Evolutionary conservation across 2,113 vertebrate genomes (phyloP), one percentile per base, ranked within the genome.

Genomic region (Lepus europaeus): DNA sequence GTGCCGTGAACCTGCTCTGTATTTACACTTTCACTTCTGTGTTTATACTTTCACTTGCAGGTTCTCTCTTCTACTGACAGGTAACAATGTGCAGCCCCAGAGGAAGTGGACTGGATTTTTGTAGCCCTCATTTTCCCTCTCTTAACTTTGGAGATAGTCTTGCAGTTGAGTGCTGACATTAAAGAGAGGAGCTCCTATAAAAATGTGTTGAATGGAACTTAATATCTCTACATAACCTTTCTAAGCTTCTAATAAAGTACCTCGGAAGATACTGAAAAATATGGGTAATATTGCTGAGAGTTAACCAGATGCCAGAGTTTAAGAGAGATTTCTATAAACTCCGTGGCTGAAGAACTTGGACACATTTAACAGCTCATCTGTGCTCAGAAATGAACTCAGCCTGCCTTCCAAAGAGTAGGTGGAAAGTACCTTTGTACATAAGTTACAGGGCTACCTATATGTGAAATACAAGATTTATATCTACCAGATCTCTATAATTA

Each of bases 381-480:
- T 83, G 17, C 36, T 95, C 84, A 81, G 77, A 84, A 56, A 74
- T 88, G 22, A 85, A 72, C 69, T 84, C 84, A 64, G 33, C 63
- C 3, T 25, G 39, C 8, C n/a, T 70, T 94, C 70, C 64, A 51
- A 45, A 78, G 59, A 64, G 51, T 36, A n/a, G 29, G 36, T 51
- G 59, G 53, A 51, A 77, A 64, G 66, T 59, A 68, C n/a, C 14
- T n/a, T 81, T 53, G 63, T 73, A 64, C 22, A n/a, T 23, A 83
- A 59, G 56, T 9, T 80, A 25, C 61, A 0, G 78, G 49, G 59
- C 19, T 69, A 14, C 4, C 10, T 3, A 17, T 31, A 16, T 31
- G 25, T 81, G 53, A 80, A 85, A 82, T 66, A 25, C 27, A 84
- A 61, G 61, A 31, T 27, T 33, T 36, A 13, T n/a, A 68, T 64